A percentile compares a stretch with the other conserved stretches of the same genome.
These are phyloP conservation scores for Zaprionus lineosus DNA, from an alignment of 2,888 invertebrate species.

Conservation along the genomic window DNA sequence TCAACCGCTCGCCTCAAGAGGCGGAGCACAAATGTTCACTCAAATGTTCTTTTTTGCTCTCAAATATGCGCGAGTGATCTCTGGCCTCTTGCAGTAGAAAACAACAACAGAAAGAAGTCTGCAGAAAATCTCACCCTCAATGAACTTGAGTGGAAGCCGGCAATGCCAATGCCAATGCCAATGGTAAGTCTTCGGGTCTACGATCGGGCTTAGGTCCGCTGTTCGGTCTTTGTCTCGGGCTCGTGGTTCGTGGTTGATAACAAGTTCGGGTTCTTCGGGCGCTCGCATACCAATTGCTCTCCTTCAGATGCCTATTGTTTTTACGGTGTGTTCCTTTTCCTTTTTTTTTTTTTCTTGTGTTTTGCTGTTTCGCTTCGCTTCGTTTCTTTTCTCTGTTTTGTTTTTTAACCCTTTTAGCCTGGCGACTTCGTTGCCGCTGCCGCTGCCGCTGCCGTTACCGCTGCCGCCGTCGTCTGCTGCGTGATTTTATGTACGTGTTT, in stretches of 20 bases:
- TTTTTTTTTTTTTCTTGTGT: constrained; percentile 12
- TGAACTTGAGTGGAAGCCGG: constrained; percentile 30
- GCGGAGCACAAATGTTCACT: constrained; percentile 57
- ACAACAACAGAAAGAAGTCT: not conserved
- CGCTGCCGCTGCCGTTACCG: not conserved
- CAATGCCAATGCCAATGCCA: constrained; percentile 36
- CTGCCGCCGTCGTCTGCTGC: constrained; percentile 45
- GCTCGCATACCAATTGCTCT: constrained; percentile 22
- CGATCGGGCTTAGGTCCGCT: too few relatives aligned
- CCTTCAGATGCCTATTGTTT: too few relatives aligned
- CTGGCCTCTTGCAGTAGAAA: not conserved
- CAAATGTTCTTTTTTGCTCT: constrained; percentile 23
- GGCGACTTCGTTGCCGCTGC: constrained; percentile 20
- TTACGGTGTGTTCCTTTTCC: too few relatives aligned
- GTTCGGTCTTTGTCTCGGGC: constrained; percentile 1
- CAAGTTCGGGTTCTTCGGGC: constrained; percentile 1
- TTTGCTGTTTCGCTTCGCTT: not conserved
- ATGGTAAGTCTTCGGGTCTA: not conserved
- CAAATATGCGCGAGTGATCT: too few relatives aligned
- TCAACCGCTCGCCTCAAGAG: too few relatives aligned
- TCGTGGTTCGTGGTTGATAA: too few relatives aligned
- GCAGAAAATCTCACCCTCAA: constrained; percentile 65
- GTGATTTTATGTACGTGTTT: constrained; percentile 63
- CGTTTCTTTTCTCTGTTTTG: constrained; percentile 13
- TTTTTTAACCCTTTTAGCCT: constrained; percentile 62